phyloP scores from a whole-genome alignment of 37 sponge, comb jelly and placozoan species.

The Aphrocallistes beatrix region DNA sequence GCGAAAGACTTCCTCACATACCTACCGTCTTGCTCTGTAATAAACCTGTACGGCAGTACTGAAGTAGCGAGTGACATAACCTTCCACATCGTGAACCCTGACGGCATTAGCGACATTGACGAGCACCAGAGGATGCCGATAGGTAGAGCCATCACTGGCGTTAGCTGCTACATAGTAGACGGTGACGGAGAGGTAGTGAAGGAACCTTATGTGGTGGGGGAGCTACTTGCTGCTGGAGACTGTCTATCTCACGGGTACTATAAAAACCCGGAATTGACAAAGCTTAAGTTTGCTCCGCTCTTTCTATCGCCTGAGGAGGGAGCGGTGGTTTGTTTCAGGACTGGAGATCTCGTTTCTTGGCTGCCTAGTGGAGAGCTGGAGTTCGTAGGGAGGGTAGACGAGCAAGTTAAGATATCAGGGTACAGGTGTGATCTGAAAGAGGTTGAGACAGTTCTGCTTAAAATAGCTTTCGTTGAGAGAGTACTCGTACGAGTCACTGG shows the following conservation, averaged over 20 bases:
- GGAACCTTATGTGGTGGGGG: neutral
- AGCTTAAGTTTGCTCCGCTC: neutral
- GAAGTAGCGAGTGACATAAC: neutral
- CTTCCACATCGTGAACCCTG: neutral
- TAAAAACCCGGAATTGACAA: neutral
- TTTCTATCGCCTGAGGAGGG: neutral
- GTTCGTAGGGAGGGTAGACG: neutral
- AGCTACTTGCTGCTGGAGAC: neutral
- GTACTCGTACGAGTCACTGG: neutral
- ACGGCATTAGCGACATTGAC: neutral
- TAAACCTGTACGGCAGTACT: neutral
- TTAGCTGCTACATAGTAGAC: neutral
- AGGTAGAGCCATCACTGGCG: neutral
- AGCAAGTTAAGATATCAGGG: neutral
- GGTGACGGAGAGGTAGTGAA: neutral
- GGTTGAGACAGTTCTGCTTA: neutral
- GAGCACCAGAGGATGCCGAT: constrained; percentile 1
- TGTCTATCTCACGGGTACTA: constrained; percentile 5
- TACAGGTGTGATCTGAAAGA: neutral
- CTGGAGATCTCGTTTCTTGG: neutral
- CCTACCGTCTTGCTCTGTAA: neutral
- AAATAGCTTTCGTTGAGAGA: neutral
- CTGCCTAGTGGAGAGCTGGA: neutral
- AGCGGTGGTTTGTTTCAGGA: neutral
- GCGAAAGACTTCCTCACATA: neutral